These are phyloP conservation scores for Cremastobaeus sp. DNA, from an alignment of 2,888 invertebrate species.

Conservation along the genomic window DNA sequence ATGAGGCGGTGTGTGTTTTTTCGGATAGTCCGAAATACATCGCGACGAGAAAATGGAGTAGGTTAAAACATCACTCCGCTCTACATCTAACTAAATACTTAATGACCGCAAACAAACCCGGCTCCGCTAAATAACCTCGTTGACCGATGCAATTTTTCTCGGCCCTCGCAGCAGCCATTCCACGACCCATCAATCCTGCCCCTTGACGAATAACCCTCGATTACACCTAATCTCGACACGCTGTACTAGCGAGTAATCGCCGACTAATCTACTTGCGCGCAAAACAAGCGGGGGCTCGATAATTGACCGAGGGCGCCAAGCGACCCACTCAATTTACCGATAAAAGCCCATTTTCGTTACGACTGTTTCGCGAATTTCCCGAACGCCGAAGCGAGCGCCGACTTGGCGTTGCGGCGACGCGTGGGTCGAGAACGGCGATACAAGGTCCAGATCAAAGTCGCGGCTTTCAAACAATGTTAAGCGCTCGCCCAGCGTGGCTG, in stretches of 20 bases:
- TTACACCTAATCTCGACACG: slow-evolving; percentile 52
- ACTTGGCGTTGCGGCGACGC: slow-evolving; percentile 72
- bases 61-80: background rate
- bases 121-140: slow-evolving; percentile 35
- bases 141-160: slow-evolving; percentile 53
- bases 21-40: slow-evolving; percentile 1
- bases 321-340: too few species aligned
- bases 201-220: slow-evolving; percentile 52
- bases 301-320: too few species aligned
- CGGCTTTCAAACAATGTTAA: slow-evolving; percentile 78
- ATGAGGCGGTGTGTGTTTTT: too few species aligned
- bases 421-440: slow-evolving; percentile 74
- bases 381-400: too few species aligned
- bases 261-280: slow-evolving; percentile 40
- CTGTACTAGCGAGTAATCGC: slow-evolving; percentile 51
- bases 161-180: slow-evolving; percentile 32
- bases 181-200: slow-evolving; percentile 37
- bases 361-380: slow-evolving; percentile 32
- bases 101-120: slow-evolving; percentile 44
- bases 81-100: slow-evolving; percentile 36
- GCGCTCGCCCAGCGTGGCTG: slow-evolving; percentile 60
- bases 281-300: too few species aligned
- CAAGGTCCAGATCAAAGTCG: slow-evolving; percentile 75
- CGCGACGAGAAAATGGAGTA: background rate
- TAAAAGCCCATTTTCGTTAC: too few species aligned